Base-by-base conservation (phyloP, 2,888 invertebrate species). In the Aradus depressus region DNA sequence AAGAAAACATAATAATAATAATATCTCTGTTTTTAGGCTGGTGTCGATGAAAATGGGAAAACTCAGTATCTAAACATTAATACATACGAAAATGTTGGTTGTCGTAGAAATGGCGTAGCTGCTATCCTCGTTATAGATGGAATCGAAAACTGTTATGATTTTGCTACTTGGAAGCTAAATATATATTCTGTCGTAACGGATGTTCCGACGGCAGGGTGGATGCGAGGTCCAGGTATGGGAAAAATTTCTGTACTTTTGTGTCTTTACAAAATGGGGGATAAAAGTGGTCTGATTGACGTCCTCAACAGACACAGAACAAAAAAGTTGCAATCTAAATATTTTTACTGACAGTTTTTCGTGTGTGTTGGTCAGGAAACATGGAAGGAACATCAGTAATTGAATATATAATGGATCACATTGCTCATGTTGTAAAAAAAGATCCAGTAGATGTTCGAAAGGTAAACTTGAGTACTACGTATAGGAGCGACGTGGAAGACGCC, bases 171-270 rank as follows among this genome's bases (percentile, higher is more conserved):
- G 81, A 62, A 62, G 12, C 52, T 67, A 10, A 62, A 62, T 3
- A 69, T 68, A 8, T 62, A 62, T 31, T 71, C 71, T 18, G 71
- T 71, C 0, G 67, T 63, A 18, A 82, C 85, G 0, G 82, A 86
- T 60, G 70, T 75, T 0, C 75, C 84, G 0, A 71, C 74, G 2
- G 81, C 80, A 56, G 82, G 84, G 0, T 80, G 75, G 63, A 79
- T 79, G 57, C 71, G 86, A 61, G 77, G 80, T 2, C 86, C 86
- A 62, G 82, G 84, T 76, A 64, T n/a, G 2, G 3, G 3, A n/a
- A n/a, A n/a, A n/a, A n/a, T n/a, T n/a, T n/a, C n/a, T n/a, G n/a
- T n/a, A n/a, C n/a, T n/a, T n/a, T n/a, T n/a, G n/a, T n/a, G n/a
- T n/a, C n/a, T n/a, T n/a, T n/a, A n/a, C n/a, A n/a, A n/a, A n/a